Base-by-base conservation (phyloP, 2,113 vertebrate genomes). In the Eptatretus burgeri region DNA sequence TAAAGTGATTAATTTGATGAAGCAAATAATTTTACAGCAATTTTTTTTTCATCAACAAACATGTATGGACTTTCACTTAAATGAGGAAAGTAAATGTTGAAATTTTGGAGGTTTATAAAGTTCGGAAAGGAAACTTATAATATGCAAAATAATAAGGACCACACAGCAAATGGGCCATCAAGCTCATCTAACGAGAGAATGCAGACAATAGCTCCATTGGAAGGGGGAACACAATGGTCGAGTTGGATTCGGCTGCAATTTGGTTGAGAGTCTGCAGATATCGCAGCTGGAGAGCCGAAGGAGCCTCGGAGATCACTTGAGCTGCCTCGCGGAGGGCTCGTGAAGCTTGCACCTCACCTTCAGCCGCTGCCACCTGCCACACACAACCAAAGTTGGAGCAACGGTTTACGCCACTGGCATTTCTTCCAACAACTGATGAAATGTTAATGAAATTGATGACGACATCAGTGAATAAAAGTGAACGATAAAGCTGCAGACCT, bases 191-290 rank as follows among this genome's bases (percentile, higher is more conserved):
- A 41, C 27, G 27, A 41, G 27, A 41, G 27, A 41, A 41, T 41
- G 27, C 27, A 7, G 27, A 41, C 74, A 88, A 64, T 78, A 83
- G 72, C 62, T 89, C 82, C 41, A 96, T 73, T 51, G 86, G 85
- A 73, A 96, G 73, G 0, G 82, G 86, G 75, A 94, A 94, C 70
- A 91, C 70, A 50, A 93, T 88, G 56, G 85, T 94, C 64, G 84
- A 89, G 71, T 84, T 89, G 68, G 91, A 85, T 70, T 87, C 83
- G 0, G 81, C 79, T 0, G 81, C 82, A 5, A 94, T 93, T 71
- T 81, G 84, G 75, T 76, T 85, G 69, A 86, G 75, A 14, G 82
- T 87, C 78, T 91, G 83, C 51, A 94, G 76, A 68, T 91, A 96
- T 2, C 82, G 82, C 14, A 96, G 81, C 77, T 95, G 85, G 49